Evolutionary conservation across 1,140 invertebrate genomes (phyloP).

Genomic region (Physella acuta): DNA sequence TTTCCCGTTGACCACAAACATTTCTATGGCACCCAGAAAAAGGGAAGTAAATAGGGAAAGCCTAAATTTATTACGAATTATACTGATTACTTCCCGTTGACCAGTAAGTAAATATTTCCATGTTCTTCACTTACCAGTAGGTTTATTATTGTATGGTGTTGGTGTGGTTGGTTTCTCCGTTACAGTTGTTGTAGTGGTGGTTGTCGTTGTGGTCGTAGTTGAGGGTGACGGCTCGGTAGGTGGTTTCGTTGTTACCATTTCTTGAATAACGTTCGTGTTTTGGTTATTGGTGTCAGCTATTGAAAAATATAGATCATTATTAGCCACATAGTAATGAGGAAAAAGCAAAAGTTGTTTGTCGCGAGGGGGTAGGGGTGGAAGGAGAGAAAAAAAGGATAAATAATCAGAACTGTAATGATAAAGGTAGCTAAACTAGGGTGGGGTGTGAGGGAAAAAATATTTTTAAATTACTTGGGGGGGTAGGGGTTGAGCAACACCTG

Average conservation of each 20-base stretch:
- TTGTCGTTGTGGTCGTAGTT: slow-evolving; percentile 8
- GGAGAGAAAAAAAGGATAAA: no score
- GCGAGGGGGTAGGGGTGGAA: background rate
- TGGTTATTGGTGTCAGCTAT: background rate
- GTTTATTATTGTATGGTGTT: background rate
- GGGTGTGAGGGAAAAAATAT: no score
- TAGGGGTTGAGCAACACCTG: no score
- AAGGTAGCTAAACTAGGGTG: no score
- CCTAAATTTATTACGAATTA: background rate
- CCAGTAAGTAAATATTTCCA: background rate
- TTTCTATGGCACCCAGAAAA: background rate
- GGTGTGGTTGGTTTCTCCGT: background rate
- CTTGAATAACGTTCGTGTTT: background rate
- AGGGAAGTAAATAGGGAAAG: background rate
- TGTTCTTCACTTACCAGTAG: background rate
- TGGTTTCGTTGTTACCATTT: background rate
- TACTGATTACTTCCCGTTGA: no score
- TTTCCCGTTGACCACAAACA: background rate
- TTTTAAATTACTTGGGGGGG: no score
- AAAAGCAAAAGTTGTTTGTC: background rate
- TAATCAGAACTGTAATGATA: no score
- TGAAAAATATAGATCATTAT: background rate
- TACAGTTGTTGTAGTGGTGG: background rate
- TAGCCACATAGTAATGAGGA: background rate
- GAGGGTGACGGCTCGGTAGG: background rate